Conservation (phyloP, 2,113 vertebrate species). For the Corythornis cristatus region DNA sequence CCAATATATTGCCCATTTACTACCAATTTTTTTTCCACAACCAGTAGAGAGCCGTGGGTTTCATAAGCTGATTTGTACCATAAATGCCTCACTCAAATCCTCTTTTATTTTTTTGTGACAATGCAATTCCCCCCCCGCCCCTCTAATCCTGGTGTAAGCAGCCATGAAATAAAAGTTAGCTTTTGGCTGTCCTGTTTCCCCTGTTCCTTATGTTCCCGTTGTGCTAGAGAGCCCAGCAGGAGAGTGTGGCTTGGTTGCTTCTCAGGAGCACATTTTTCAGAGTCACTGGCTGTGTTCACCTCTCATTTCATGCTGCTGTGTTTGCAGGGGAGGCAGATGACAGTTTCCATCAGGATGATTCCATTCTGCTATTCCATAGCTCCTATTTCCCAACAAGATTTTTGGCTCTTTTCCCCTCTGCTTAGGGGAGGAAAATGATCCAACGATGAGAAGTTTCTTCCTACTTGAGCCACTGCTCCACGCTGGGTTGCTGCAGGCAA, state of each 20-base stretch:
- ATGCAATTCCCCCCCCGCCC: background rate
- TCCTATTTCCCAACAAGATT: background rate
- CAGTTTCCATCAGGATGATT: background rate
- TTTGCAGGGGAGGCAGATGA: background rate
- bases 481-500: background rate
- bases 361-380: background rate
- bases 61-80: slow-evolving; percentile 42
- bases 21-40: background rate
- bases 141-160: background rate
- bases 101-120: slow-evolving; percentile 41
- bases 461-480: background rate
- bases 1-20: background rate
- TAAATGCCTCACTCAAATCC: background rate
- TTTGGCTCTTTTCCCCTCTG: background rate
- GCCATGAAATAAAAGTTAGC: background rate
- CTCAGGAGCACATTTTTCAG: background rate
- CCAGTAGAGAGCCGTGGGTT: background rate
- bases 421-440: background rate
- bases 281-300: background rate
- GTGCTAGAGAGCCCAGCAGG: background rate
- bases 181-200: background rate
- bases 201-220: fast-evolving
- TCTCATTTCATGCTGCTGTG: background rate
- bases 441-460: background rate
- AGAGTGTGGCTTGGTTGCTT: background rate